These are phyloP conservation scores for Melinopterus prodromus DNA, from an alignment of 2,888 invertebrate genomes.

Conservation along the genomic window DNA sequence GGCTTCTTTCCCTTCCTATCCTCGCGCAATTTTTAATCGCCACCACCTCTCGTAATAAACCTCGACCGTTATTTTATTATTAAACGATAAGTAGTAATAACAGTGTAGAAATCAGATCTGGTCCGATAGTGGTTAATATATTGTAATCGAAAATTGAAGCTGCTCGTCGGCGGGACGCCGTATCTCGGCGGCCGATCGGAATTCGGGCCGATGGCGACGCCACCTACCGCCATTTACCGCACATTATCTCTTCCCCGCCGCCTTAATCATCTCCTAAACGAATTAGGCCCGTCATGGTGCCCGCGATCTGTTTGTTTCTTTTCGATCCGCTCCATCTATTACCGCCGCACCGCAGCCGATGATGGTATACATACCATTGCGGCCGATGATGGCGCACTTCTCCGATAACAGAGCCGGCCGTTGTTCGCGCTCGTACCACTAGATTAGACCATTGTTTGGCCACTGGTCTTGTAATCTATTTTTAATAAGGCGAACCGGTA, in stretches of 20 bases:
- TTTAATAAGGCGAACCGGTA: conserved; percentile 27
- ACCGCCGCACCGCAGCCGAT: neutral
- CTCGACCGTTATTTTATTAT: conserved; percentile 22
- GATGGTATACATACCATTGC: neutral
- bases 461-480: conserved; percentile 35
- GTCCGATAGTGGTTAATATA: conserved; percentile 37
- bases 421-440: conserved; percentile 20
- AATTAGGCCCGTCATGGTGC: neutral
- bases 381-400: neutral
- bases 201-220: neutral
- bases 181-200: conserved; percentile 14
- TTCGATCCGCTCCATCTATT: conserved; percentile 4
- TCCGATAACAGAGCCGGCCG: conserved; percentile 11
- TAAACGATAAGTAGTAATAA: conserved; percentile 25
- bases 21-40: conserved; percentile 20
- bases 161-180: conserved; percentile 16
- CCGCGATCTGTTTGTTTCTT: conserved; percentile 4
- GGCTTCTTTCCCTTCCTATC: neutral
- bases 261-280: conserved; percentile 4
- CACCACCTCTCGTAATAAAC: conserved; percentile 6
- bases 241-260: neutral
- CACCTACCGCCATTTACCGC: conserved; percentile 4
- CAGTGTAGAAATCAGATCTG: conserved; percentile 28
- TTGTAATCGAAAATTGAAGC: conserved; percentile 40
- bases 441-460: conserved; percentile 28